Conservation (phyloP, 2,113 vertebrate genomes). For the Pterocles orientalis region DNA sequence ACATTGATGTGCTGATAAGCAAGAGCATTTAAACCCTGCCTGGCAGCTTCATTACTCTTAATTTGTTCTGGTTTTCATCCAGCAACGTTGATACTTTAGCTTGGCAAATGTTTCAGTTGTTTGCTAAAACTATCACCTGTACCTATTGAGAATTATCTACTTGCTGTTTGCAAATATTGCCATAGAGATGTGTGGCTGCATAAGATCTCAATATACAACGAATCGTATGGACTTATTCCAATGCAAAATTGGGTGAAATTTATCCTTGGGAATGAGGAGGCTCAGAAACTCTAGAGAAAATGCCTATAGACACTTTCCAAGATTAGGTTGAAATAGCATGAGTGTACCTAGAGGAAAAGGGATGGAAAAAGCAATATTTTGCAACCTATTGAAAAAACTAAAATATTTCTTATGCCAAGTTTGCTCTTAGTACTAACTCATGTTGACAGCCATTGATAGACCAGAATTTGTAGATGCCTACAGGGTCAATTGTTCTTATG, state of each 20-base stretch:
- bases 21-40: neutral
- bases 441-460: neutral
- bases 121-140: neutral
- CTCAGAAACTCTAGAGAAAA: neutral
- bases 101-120: neutral
- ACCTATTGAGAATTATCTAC: neutral
- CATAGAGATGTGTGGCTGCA: accelerated
- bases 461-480: conserved; percentile 6
- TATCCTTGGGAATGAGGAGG: neutral
- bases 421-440: neutral
- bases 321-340: neutral
- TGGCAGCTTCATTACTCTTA: neutral
- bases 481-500: neutral
- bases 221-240: neutral
- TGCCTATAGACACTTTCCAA: neutral
- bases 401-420: neutral
- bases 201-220: neutral
- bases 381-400: neutral
- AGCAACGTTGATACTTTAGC: neutral
- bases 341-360: neutral
- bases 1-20: neutral
- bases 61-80: neutral
- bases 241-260: neutral
- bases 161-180: neutral
- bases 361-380: neutral